Evolutionary conservation across 1,140 invertebrate genomes (phyloP).

Genomic region (Scaptomyza montana): DNA sequence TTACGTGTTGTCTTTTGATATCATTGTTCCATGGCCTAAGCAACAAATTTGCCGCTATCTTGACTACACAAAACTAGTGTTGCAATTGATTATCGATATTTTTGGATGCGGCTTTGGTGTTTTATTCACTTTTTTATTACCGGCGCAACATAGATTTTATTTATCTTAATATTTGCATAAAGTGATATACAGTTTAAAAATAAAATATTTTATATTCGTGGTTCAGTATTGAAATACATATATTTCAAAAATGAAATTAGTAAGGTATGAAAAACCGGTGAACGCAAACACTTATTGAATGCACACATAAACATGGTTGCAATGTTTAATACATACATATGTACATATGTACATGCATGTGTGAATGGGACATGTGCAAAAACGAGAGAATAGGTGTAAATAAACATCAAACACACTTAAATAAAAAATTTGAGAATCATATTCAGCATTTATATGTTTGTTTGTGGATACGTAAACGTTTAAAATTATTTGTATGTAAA

Average conservation of each 20-base stretch:
- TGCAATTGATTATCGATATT: conserved; percentile 13
- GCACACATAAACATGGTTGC: conserved; percentile 8
- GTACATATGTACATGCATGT: not conserved
- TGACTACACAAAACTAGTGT: conserved; percentile 2
- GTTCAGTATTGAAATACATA: not conserved
- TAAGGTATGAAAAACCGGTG: conserved; percentile 29
- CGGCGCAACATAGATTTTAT: conserved; percentile 20
- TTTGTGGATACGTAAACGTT: not conserved
- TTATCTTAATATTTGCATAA: conserved; percentile 16
- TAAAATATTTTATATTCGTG: not conserved
- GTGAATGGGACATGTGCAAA: conserved; percentile 9
- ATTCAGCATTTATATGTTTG: not conserved
- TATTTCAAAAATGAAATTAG: conserved; percentile 36
- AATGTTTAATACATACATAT: conserved; percentile 1
- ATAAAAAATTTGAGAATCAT: no score
- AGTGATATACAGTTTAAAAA: not conserved
- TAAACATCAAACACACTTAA: not conserved
- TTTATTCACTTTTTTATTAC: conserved; percentile 17
- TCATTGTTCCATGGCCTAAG: not conserved
- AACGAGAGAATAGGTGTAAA: not conserved
- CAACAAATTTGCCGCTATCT: conserved; percentile 17
- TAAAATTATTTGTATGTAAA: not conserved
- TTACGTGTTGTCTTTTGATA: no score
- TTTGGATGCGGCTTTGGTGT: conserved; percentile 20
- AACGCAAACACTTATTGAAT: not conserved